Conservation (phyloP, 2,888 invertebrate genomes). For the Drosophila ochracea region DNA sequence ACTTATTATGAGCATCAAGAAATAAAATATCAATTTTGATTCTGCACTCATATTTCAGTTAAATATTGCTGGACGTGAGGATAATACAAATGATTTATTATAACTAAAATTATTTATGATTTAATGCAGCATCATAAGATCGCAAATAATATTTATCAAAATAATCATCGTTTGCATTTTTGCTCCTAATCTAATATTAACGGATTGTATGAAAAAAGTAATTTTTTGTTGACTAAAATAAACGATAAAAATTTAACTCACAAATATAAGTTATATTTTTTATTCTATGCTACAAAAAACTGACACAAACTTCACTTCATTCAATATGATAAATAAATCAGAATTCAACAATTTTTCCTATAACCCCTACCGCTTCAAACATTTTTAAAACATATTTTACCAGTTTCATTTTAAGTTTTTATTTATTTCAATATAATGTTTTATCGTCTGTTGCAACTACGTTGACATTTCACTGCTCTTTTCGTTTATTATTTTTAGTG, state of each 20-base stretch:
- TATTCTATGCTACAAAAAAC: background rate
- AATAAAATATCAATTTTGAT: background rate
- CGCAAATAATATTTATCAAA: background rate
- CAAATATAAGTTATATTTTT: background rate
- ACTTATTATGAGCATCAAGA: background rate
- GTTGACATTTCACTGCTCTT: slow-evolving; percentile 43
- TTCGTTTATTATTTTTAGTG: slow-evolving; percentile 12
- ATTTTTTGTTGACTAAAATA: background rate
- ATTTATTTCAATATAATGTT: slow-evolving; percentile 7
- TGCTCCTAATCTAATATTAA: background rate
- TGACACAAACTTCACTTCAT: background rate
- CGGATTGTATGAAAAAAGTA: background rate
- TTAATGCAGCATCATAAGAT: background rate
- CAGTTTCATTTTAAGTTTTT: slow-evolving; percentile 14
- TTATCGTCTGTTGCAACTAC: slow-evolving; percentile 42
- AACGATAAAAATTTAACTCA: background rate
- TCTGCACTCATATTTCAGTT: background rate
- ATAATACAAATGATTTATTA: background rate
- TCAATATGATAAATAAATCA: slow-evolving; percentile 4
- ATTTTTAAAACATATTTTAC: slow-evolving; percentile 48
- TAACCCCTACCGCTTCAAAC: background rate
- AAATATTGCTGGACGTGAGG: too few species aligned
- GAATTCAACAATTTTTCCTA: background rate
- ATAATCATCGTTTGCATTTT: background rate
- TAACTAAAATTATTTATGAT: background rate